Conservation (phyloP, 2,113 vertebrate species). For the Myotis davidii region DNA sequence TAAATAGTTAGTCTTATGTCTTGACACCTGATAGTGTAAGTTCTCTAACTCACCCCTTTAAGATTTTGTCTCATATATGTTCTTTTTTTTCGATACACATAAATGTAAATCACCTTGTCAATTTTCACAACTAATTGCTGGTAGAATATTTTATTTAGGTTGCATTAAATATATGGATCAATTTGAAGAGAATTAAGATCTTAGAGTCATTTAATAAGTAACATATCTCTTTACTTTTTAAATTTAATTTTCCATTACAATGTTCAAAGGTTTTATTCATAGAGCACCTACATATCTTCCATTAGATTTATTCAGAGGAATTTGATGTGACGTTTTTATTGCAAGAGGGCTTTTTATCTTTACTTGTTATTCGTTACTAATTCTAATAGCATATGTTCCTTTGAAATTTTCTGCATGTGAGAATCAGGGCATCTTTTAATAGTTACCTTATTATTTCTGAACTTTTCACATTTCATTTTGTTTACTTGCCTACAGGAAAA, state of each 20-base stretch:
- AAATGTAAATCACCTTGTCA: not conserved
- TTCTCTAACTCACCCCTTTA: not conserved
- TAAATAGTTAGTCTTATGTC: not conserved
- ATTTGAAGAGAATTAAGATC: not conserved
- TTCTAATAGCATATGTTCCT: not conserved
- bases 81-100: not conserved
- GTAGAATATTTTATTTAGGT: not conserved
- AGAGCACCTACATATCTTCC: not conserved
- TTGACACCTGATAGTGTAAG: not conserved
- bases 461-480: constrained; percentile 22
- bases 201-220: not conserved
- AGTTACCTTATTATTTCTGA: not conserved
- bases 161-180: not conserved
- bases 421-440: not conserved
- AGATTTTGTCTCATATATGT: not conserved
- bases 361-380: not conserved
- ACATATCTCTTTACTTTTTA: not conserved
- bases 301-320: not conserved
- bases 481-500: not conserved
- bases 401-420: not conserved
- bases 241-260: not conserved
- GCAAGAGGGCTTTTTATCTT: not conserved
- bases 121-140: not conserved
- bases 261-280: not conserved
- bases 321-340: not conserved